Evolutionary conservation across 2,888 invertebrate genomes (phyloP), one percentile per base, ranked within the genome.

Genomic region (Synergus umbraculus): DNA sequence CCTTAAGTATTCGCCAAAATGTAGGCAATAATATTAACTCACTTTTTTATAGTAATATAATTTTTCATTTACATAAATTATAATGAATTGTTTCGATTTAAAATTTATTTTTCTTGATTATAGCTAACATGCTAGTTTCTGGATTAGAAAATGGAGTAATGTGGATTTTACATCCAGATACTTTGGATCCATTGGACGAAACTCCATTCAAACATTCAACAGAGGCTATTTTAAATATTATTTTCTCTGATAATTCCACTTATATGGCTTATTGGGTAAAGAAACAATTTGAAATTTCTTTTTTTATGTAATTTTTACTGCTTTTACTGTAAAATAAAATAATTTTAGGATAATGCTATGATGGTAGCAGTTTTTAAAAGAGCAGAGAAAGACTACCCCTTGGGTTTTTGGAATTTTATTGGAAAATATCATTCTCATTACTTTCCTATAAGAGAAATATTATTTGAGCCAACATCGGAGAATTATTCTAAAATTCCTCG

Each of bases 401-500:
- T 93, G 82, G 89, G 90, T 8, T 67, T 83, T 7, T 96, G 95
- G 95, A 83, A 85, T 0, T 94, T 94, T 82, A 81, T 94, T 41
- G 96, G 95, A 13, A 95, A 95, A 89, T 93, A 94, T 82, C 92
- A 94, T 69, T 93, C 94, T 0, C 96, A 96, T 89, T 94, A 93
- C 85, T 93, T 94, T 81, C 92, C 93, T 0, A 93, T 96, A 60
- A 93, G 92, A 0, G 93, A 94, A 44, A 89, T 95, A 2, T 90
- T 94, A 83, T 96, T 96, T 87, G 89, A 93, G 5, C 91, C 93
- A 0, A 85, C 90, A n/a, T 91, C 91, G 82, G 91, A 91, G 4
- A 83, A 80, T 0, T 85, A 80, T 0, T 85, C 88, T 37, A 92
- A 89, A 0, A 90, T 91, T 3, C 93, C 93, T 66, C 93, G 93